phyloP scores from a whole-genome alignment of 2,888 invertebrate species.

The Eudemis profundana region DNA sequence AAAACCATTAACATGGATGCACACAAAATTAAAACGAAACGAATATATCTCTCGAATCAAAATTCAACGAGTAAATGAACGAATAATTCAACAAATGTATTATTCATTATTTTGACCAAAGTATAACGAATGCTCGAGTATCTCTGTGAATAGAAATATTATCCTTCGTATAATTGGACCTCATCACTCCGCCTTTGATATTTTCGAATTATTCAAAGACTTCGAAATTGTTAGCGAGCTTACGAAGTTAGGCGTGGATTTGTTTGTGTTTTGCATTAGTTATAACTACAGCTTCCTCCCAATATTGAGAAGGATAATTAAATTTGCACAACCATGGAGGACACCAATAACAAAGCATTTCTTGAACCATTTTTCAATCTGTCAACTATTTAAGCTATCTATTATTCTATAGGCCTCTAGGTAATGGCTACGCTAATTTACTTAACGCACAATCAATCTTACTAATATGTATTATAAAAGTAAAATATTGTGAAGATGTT shows the following conservation, averaged over 20 bases:
- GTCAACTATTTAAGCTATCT: too few relatives aligned
- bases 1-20: conserved; percentile 8
- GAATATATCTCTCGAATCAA: conserved; percentile 53
- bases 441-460: too few relatives aligned
- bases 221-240: conserved; percentile 38
- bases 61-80: conserved; percentile 63
- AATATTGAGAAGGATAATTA: background rate
- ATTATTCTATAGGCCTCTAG: too few relatives aligned
- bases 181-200: conserved; percentile 43
- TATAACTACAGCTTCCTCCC: conserved; percentile 19
- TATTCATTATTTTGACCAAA: conserved; percentile 62
- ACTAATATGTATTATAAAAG: too few relatives aligned
- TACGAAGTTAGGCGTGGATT: conserved; percentile 37
- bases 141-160: conserved; percentile 53
- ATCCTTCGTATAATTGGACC: conserved; percentile 49
- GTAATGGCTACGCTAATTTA: too few relatives aligned
- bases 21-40: conserved; percentile 51
- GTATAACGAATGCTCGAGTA: conserved; percentile 52
- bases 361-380: too few relatives aligned
- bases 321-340: background rate
- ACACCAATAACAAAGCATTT: background rate
- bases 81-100: conserved; percentile 61
- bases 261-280: conserved; percentile 41
- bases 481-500: too few relatives aligned
- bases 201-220: conserved; percentile 40